Evolutionary conservation across 2,888 invertebrate species (phyloP), one percentile per base, ranked within the genome.

Genomic region (Drosophila ustulata): DNA sequence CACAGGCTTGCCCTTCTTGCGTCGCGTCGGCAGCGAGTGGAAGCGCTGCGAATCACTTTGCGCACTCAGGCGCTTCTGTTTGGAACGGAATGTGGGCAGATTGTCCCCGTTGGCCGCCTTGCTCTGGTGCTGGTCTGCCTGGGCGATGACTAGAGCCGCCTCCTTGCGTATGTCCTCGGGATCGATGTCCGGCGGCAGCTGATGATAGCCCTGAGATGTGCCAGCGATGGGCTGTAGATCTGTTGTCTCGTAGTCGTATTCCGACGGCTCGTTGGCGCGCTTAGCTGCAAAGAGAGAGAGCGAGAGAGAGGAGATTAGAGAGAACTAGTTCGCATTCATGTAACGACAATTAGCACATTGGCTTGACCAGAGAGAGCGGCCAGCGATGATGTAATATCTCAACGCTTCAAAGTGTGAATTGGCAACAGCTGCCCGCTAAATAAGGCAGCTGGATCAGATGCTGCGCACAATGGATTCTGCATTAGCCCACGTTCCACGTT

Each of bases 101-200:
- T 89, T 90, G 85, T 92, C 91, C 25, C 82, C 91, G 76, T 91
- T 90, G 58, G 94, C 94, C 13, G 94, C 93, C 45, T 93, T 94
- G 90, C 96, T 96, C 64, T 94, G 95, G 73, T 96, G 94, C 88
- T 95, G 95, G 78, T 95, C 95, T 0, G 95, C 96, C 91, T 96
- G 96, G 26, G 95, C 94, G 55, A 96, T 93, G 34, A 96, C 96
- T 88, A 94, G 93, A 71, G 96, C 96, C 32, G 96, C 96, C 93
- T 97, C 97, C 88, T 95, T 94, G 51, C 95, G 95, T 51, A 96
- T 93, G 90, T 96, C 95, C 89, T 95, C 94, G 89, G 95, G 95
- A 63, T 96, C 95, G 41, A 95, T 93, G 87, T 95, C 95, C 52
- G 95, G 94, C 79, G 96, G 95, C 70, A 95, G 94, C 90, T 95